Evolutionary conservation across 2,888 invertebrate genomes (phyloP).

Genomic region (Clistopyga incitator): DNA sequence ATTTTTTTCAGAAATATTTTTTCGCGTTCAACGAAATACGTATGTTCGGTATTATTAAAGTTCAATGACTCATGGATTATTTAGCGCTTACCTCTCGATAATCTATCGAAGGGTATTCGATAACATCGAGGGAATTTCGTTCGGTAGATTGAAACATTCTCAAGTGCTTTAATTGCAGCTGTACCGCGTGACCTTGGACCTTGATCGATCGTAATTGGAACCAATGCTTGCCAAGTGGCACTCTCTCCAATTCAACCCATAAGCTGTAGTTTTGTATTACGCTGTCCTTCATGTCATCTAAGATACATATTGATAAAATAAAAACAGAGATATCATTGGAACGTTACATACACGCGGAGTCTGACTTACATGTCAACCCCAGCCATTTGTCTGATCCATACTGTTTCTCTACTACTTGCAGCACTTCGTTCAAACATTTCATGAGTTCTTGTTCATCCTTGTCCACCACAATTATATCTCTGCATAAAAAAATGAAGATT

Average conservation of each 20-base stretch:
- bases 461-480: constrained; percentile 75
- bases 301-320: neutral
- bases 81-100: constrained; percentile 71
- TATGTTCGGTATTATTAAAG: neutral
- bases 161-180: constrained; percentile 72
- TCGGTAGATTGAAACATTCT: constrained; percentile 68
- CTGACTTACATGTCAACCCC: constrained; percentile 73
- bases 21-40: neutral
- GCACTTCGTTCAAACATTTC: constrained; percentile 66
- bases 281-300: constrained; percentile 67
- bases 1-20: too few species aligned
- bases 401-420: constrained; percentile 59
- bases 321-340: neutral
- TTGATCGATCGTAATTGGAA: constrained; percentile 75
- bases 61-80: neutral
- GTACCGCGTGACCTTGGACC: constrained; percentile 70
- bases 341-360: neutral
- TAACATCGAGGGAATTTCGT: constrained; percentile 56
- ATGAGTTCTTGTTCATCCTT: constrained; percentile 71
- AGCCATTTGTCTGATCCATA: constrained; percentile 70
- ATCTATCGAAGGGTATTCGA: constrained; percentile 68
- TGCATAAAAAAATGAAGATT: constrained; percentile 56
- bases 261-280: constrained; percentile 69
- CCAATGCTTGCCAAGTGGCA: constrained; percentile 78
- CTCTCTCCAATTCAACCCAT: constrained; percentile 74